These are phyloP conservation scores for Pitangus sulphuratus DNA, from an alignment of 2,797 vertebrate genomes.

Conservation along the genomic window DNA sequence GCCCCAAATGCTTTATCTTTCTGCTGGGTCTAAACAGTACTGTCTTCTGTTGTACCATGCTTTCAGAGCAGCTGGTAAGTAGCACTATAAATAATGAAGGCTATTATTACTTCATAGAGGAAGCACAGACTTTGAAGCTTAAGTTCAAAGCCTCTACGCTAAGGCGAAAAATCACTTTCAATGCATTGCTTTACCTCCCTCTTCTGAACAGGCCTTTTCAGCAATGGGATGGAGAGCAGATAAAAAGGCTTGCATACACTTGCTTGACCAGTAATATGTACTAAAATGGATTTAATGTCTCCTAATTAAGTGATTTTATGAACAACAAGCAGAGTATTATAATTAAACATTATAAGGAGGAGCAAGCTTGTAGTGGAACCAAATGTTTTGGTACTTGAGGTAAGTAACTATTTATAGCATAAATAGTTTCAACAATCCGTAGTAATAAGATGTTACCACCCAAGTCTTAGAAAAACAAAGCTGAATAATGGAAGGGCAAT, in stretches of 20 bases:
- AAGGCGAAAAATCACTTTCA: slow-evolving; percentile 5
- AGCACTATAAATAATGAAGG: not conserved
- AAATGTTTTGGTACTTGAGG: not conserved
- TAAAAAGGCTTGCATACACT: not conserved
- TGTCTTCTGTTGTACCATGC: not conserved
- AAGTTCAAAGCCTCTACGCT: slow-evolving; percentile 13
- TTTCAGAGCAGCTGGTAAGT: not conserved
- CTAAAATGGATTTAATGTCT: not conserved
- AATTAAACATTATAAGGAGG: not conserved
- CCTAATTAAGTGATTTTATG: not conserved
- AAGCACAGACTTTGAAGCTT: slow-evolving; percentile 13
- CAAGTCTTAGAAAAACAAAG: not conserved
- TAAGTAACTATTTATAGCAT: not conserved
- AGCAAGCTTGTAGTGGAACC: not conserved
- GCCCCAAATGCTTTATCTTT: not conserved
- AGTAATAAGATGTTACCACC: not conserved
- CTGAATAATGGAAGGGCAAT: not conserved
- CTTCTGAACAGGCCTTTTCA: not conserved
- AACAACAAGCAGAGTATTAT: not conserved
- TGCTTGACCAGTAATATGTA: not conserved
- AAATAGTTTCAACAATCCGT: not conserved
- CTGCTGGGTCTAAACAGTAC: not conserved
- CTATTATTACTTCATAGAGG: not conserved
- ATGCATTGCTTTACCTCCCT: not conserved
- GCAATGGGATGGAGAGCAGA: not conserved